A percentile compares a stretch with the other conserved stretches of the same genome.
Conservation (phyloP, 2,797 vertebrate genomes). For the Pterois miles region DNA sequence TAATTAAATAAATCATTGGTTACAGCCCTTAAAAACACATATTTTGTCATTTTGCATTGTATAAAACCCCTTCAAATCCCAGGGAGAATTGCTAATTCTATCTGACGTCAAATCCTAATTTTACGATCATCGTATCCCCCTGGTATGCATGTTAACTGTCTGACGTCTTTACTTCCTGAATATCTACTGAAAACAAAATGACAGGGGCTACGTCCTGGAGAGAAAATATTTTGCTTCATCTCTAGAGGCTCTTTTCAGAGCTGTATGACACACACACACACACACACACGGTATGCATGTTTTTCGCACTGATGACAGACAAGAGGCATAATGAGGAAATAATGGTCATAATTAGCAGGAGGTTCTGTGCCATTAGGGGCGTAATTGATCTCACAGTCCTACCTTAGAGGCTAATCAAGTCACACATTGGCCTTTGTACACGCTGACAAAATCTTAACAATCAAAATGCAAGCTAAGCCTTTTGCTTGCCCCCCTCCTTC, state of each 20-base stretch:
- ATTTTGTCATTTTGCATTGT: too few species aligned
- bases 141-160: neutral
- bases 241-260: neutral
- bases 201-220: neutral
- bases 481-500: neutral
- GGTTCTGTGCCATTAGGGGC: slow-evolving; percentile 53
- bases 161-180: neutral
- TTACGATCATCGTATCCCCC: neutral
- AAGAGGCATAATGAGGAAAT: slow-evolving; percentile 54
- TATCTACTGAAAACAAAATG: neutral
- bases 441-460: neutral
- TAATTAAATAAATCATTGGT: neutral
- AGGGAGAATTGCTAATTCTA: neutral
- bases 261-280: neutral
- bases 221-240: neutral
- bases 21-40: neutral
- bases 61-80: neutral
- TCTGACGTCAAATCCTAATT: neutral
- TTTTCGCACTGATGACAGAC: slow-evolving; percentile 27
- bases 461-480: neutral
- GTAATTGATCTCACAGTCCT: slow-evolving; percentile 60
- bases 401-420: slow-evolving; percentile 44
- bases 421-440: slow-evolving; percentile 45
- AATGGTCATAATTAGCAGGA: slow-evolving; percentile 62
- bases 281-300: neutral